Conservation (phyloP, 1,140 invertebrate species). For the Pseudomyrmex sp. region DNA sequence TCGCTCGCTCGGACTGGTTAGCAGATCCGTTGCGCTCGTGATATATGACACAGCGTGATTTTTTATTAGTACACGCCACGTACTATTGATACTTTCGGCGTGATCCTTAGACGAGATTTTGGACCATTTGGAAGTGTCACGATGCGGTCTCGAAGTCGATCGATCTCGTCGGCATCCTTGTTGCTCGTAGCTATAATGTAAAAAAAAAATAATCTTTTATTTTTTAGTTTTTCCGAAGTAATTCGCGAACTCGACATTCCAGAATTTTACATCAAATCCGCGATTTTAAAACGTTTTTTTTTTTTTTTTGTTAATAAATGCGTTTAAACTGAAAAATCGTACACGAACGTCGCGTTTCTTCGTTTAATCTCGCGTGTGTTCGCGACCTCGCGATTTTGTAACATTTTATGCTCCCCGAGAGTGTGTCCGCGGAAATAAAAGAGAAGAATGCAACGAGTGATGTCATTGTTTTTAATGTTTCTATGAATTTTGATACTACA, state of each 20-base stretch:
- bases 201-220: too few species aligned
- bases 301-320: background rate
- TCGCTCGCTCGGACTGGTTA: slow-evolving; percentile 63
- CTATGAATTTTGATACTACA: slow-evolving; percentile 59
- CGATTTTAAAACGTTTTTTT: background rate
- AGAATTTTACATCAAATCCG: background rate
- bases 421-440: background rate
- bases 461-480: slow-evolving; percentile 44
- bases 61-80: slow-evolving; percentile 53
- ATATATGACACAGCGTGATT: slow-evolving; percentile 60
- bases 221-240: too few species aligned
- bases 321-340: background rate
- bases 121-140: slow-evolving; percentile 65
- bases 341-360: background rate
- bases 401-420: slow-evolving; percentile 19
- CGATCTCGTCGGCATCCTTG: slow-evolving; percentile 35
- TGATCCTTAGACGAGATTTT: slow-evolving; percentile 65
- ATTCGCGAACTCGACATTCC: background rate
- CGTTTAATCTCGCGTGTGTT: slow-evolving; percentile 25
- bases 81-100: slow-evolving; percentile 41
- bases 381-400: slow-evolving; percentile 35
- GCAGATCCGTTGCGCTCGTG: slow-evolving; percentile 57
- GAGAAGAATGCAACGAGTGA: background rate
- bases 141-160: slow-evolving; percentile 41
- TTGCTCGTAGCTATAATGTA: background rate